phyloP scores from a whole-genome alignment of 2,888 invertebrate species.

The Apodemia mormo region DNA sequence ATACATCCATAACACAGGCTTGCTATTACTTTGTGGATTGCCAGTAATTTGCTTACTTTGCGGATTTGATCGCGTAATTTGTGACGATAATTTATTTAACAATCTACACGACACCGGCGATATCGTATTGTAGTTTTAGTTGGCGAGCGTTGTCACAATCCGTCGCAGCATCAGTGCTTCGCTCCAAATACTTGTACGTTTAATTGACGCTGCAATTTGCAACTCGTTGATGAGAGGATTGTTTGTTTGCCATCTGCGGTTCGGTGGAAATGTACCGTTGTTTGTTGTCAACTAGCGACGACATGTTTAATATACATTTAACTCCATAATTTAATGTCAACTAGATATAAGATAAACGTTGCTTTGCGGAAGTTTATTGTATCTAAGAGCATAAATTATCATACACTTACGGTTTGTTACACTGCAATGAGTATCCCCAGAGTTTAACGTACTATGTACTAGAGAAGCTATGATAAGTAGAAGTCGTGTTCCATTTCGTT shows the following conservation, averaged over 20 bases:
- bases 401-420: too few species aligned
- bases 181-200: not conserved
- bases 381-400: not conserved
- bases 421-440: too few species aligned
- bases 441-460: too few species aligned
- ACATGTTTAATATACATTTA: not conserved
- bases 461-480: too few species aligned
- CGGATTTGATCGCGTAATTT: not conserved
- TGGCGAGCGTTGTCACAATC: not conserved
- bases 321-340: not conserved
- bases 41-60: not conserved
- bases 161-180: not conserved
- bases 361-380: not conserved
- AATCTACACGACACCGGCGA: not conserved
- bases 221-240: not conserved
- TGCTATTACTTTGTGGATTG: not conserved
- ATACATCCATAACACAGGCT: too few species aligned
- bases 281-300: not conserved
- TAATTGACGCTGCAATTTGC: slow-evolving; percentile 1
- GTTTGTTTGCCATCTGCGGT: not conserved
- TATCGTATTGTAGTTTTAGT: not conserved
- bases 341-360: not conserved
- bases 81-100: not conserved
- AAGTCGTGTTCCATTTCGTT: too few species aligned
- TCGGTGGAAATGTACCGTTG: not conserved